Evolutionary conservation across 2,113 vertebrate species (phyloP).

Genomic region (Corapipo altera): DNA sequence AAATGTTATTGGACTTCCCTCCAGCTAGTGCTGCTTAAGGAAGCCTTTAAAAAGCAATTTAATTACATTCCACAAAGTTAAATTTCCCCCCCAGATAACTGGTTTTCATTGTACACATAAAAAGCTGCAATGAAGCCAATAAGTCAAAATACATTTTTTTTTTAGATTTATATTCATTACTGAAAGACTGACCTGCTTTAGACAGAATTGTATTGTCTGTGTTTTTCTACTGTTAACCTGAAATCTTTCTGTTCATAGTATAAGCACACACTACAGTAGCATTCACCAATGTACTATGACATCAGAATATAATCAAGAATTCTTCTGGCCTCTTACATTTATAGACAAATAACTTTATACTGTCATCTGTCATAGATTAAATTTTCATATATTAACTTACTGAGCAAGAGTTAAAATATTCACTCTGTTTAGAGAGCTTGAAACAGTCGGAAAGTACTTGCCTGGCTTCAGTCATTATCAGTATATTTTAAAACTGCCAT

Average conservation of each 20-base stretch:
- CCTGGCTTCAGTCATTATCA: not conserved
- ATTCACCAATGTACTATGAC: not conserved
- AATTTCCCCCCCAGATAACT: constrained; percentile 78
- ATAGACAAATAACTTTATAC: not conserved
- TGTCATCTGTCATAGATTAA: not conserved
- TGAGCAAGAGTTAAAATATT: not conserved
- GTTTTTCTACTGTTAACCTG: not conserved
- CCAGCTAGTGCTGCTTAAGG: constrained; percentile 67
- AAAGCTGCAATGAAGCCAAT: constrained; percentile 57
- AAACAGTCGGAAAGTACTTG: not conserved
- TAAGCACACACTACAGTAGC: not conserved
- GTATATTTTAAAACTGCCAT: not conserved
- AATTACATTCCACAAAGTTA: constrained; percentile 73
- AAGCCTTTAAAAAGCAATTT: constrained; percentile 78
- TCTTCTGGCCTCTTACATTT: not conserved
- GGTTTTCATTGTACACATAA: constrained; percentile 69
- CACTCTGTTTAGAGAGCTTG: not conserved
- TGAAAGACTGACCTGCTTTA: not conserved
- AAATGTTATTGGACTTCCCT: constrained; percentile 69
- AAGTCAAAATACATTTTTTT: constrained; percentile 36
- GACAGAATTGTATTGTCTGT: not conserved
- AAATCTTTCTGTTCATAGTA: not conserved
- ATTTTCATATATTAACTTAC: not conserved
- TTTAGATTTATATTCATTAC: constrained; percentile 28
- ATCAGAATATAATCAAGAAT: not conserved